Evolutionary conservation across 2,113 vertebrate genomes (phyloP).

Genomic region (Anas platyrhynchos): DNA sequence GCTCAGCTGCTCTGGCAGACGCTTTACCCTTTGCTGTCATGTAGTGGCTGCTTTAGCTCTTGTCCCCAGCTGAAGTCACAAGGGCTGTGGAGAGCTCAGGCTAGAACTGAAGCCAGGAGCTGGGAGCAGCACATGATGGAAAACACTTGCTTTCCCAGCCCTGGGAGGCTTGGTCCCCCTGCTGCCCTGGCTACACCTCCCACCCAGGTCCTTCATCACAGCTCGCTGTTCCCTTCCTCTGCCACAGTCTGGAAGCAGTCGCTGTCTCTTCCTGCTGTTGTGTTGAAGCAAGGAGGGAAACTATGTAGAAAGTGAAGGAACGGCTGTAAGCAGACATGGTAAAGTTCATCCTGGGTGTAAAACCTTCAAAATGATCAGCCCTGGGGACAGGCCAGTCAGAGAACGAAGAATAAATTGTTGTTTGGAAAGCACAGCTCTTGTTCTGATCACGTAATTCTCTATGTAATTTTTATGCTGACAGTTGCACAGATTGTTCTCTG

Average conservation of each 20-base stretch:
- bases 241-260: neutral
- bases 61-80: neutral
- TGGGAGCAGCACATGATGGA: neutral
- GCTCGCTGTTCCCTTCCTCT: conserved; percentile 22
- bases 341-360: neutral
- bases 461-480: neutral
- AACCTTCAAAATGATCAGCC: neutral
- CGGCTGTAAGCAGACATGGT: neutral
- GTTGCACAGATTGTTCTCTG: neutral
- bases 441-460: neutral
- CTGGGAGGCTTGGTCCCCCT: neutral
- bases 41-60: neutral
- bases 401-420: neutral
- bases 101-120: neutral
- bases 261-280: neutral
- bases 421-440: neutral
- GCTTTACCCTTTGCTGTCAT: neutral
- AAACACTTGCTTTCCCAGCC: neutral
- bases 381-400: neutral
- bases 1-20: neutral
- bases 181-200: conserved; percentile 67
- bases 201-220: conserved; percentile 15
- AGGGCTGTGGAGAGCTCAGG: neutral
- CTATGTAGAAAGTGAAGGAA: neutral
- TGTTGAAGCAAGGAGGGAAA: neutral